Evolutionary conservation across 2,113 vertebrate genomes (phyloP).

Genomic region (Psophia crepitans): DNA sequence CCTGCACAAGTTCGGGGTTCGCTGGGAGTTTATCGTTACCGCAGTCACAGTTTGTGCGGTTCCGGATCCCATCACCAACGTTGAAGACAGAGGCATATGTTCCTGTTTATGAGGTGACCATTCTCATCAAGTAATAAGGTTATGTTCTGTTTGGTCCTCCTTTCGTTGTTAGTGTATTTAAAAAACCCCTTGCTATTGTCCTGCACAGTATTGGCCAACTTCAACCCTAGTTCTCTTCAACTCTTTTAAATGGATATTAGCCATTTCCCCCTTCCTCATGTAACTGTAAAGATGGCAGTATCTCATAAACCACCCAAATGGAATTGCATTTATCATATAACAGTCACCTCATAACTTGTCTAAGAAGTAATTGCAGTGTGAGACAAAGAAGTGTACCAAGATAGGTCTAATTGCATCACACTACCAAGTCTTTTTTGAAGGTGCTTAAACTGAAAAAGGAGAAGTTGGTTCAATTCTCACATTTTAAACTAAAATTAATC

Average conservation of each 20-base stretch:
- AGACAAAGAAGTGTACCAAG: not conserved
- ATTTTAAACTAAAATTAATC: not conserved
- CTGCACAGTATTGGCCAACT: too few relatives aligned
- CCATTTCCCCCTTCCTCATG: not conserved
- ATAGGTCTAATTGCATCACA: not conserved
- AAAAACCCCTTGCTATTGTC: too few relatives aligned
- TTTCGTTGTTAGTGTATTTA: too few relatives aligned
- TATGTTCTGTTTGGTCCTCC: too few relatives aligned
- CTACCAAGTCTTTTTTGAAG: not conserved
- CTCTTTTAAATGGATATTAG: not conserved
- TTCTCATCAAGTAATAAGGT: too few relatives aligned
- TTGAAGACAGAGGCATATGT: too few relatives aligned
- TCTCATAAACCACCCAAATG: not conserved
- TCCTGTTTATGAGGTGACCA: too few relatives aligned
- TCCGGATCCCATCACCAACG: too few relatives aligned
- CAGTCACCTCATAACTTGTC: not conserved
- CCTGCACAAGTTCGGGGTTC: too few relatives aligned
- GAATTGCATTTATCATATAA: not conserved
- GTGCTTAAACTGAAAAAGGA: not conserved
- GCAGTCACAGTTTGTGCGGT: too few relatives aligned
- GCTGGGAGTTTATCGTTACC: too few relatives aligned
- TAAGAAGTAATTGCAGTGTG: not conserved
- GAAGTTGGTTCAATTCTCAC: not conserved
- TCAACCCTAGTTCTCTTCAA: too few relatives aligned
- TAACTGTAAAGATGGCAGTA: not conserved